A percentile compares a stretch with the other conserved stretches of the same genome.
phyloP scores from a whole-genome alignment of 1,140 invertebrate genomes.

The Drosophila sturtevanti region DNA sequence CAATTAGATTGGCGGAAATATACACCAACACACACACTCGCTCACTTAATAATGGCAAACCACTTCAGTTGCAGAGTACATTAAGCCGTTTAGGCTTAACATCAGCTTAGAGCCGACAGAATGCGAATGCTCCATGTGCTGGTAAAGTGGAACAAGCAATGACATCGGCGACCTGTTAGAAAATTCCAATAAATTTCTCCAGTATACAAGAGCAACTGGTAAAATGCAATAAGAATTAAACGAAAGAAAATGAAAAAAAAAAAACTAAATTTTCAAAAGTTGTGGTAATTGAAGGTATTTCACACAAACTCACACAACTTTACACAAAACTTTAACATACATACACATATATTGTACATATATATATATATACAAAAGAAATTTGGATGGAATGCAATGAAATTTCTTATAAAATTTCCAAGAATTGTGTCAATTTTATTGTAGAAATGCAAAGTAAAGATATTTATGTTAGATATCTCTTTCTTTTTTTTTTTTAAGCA shows the following conservation, averaged over 20 bases:
- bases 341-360: too few species aligned
- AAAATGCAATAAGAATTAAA: background rate
- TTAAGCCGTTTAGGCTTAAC: constrained; percentile 65
- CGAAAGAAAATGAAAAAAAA: background rate
- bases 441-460: too few species aligned
- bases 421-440: too few species aligned
- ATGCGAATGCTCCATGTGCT: constrained; percentile 25
- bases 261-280: background rate
- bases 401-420: too few species aligned
- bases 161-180: constrained; percentile 49
- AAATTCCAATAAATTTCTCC: constrained; percentile 46
- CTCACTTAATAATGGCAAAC: constrained; percentile 44
- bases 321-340: too few species aligned
- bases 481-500: too few species aligned
- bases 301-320: too few species aligned
- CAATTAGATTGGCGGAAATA: constrained; percentile 51
- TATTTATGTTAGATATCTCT: too few species aligned
- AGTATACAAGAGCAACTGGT: background rate
- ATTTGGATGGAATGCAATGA: too few species aligned
- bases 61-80: constrained; percentile 46
- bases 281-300: background rate
- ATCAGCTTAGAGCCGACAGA: constrained; percentile 44
- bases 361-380: too few species aligned
- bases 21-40: constrained; percentile 21
- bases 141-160: constrained; percentile 50